Conservation (phyloP, 2,113 vertebrate genomes). For the Hucho hucho region DNA sequence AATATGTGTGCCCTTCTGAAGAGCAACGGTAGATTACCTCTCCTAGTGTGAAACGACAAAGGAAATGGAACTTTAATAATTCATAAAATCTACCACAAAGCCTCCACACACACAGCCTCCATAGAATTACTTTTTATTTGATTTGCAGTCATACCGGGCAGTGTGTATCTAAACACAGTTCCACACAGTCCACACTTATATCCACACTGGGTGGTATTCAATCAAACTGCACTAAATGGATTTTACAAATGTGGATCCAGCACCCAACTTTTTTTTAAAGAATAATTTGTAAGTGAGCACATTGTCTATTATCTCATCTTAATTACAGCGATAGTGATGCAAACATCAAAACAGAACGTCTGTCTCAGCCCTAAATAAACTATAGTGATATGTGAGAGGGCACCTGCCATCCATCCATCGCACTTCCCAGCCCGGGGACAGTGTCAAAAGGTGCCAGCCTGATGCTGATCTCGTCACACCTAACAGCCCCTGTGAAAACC, state of each 20-base stretch:
- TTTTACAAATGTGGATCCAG: too few species aligned
- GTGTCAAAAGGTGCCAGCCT: conserved; percentile 15
- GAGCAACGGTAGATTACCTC: conserved; percentile 31
- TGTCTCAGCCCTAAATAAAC: too few species aligned
- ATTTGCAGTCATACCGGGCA: background rate
- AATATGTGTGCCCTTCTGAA: conserved; percentile 1
- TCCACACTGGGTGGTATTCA: background rate
- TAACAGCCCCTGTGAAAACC: conserved; percentile 19
- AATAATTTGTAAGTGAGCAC: too few species aligned
- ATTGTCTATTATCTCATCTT: too few species aligned
- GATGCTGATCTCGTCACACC: conserved; percentile 16
- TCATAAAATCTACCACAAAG: conserved; percentile 30
- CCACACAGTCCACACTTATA: background rate
- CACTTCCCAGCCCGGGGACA: background rate
- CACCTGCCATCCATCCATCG: conserved; percentile 16
- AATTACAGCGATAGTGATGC: too few species aligned
- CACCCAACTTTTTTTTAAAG: too few species aligned
- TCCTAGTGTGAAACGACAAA: conserved; percentile 25
- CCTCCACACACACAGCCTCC: background rate
- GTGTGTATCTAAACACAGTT: background rate
- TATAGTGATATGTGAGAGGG: too few species aligned
- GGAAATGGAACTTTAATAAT: conserved; percentile 59
- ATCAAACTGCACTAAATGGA: too few species aligned
- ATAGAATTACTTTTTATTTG: background rate
- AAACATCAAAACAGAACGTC: too few species aligned